Percentiles rank a stretch among this genome's conserved stretches.
These are phyloP conservation scores for Acrocera orbiculus DNA, from an alignment of 2,888 invertebrate genomes.

Conservation along the genomic window DNA sequence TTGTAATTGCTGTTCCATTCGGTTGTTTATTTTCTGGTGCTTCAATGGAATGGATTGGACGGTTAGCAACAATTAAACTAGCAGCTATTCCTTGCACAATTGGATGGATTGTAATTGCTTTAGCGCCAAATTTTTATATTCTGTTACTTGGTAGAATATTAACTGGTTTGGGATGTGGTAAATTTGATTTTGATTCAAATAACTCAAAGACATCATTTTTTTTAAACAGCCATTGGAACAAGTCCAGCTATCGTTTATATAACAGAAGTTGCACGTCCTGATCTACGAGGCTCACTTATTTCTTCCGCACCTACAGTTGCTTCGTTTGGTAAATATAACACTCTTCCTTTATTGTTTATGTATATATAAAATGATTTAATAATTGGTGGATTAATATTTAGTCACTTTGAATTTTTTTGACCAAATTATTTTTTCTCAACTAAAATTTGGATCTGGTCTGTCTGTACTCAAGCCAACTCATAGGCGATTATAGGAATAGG, in stretches of 20 bases:
- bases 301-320: slow-evolving; percentile 40
- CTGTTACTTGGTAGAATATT: slow-evolving; percentile 36
- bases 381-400: not conserved
- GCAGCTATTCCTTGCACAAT: slow-evolving; percentile 36
- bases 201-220: not conserved
- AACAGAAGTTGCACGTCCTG: slow-evolving; percentile 41
- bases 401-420: not conserved
- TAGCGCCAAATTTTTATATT: slow-evolving; percentile 33
- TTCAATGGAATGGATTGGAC: slow-evolving; percentile 37
- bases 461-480: too few relatives aligned
- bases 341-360: not conserved
- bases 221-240: slow-evolving; percentile 33
- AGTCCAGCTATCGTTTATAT: slow-evolving; percentile 44
- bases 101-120: slow-evolving; percentile 40
- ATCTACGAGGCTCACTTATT: slow-evolving; percentile 40
- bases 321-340: slow-evolving; percentile 33
- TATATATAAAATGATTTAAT: too few relatives aligned
- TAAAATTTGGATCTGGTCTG: too few relatives aligned
- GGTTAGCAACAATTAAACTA: slow-evolving; percentile 37
- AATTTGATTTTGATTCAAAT: slow-evolving; percentile 1
- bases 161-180: slow-evolving; percentile 37
- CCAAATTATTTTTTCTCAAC: too few relatives aligned
- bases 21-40: slow-evolving; percentile 37
- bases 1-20: slow-evolving; percentile 37
- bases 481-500: too few relatives aligned